Base-by-base conservation (phyloP, 2,888 invertebrate species). In the Polydrusus cervinus region DNA sequence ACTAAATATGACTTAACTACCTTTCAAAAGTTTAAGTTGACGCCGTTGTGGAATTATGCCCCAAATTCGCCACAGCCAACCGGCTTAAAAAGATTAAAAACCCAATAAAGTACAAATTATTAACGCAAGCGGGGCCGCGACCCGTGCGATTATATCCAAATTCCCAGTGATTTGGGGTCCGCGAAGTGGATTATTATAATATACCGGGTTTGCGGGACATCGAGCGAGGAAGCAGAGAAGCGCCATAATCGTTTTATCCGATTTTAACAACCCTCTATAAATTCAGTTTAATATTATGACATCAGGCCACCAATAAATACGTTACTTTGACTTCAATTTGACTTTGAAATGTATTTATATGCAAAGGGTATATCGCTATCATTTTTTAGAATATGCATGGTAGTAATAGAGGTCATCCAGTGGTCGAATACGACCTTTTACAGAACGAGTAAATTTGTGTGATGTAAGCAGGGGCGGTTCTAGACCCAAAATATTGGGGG, bases 151-250 rank as follows among this genome's bases (percentile, higher is more conserved):
- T 75, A 55, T 60, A 75, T 71, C 49, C 74, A 70, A 75, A 75
- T 71, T 75, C 74, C 70, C 66, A 10, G 51, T 75, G 74, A 75
- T 75, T 75, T 75, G 70, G 57, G 57, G 57, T 57, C 47, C 74
- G 64, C 65, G 66, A 16, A 65, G 40, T 75, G 70, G 74, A 75
- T 75, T 75, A 75, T 75, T 66, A 71, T 66, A 70, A 75, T 75
- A 71, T 71, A 75, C 66, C 66, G 70, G 66, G 55, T 66, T 71
- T 70, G n/a, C 10, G 30, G 55, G 55, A 30, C 55, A 30, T 55
- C 55, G 51, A 34, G 14, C 55, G 70, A 66, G 70, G 74, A 70
- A 55, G 53, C 45, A 57, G 70, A 60, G 70, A 65, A 66, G 74
- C 49, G 66, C 66, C 40, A 57, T 75, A 75, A 75, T 75, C 74